Conservation (phyloP, 2,113 vertebrate genomes). For the Rhabdomys dilectus region DNA sequence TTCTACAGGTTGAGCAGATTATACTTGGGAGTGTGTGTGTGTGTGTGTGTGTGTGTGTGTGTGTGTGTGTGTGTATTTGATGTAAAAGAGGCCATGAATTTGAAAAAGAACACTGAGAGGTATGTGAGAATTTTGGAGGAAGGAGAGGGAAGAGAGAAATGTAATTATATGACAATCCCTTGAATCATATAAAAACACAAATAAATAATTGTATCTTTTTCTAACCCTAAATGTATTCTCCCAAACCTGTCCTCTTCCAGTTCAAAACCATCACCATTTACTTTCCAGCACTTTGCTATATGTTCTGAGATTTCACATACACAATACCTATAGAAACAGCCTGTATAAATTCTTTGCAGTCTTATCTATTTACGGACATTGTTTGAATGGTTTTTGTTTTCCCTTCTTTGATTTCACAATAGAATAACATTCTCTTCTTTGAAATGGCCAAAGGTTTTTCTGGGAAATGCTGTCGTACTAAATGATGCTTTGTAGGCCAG, state of each 20-base stretch:
- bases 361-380: background rate
- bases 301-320: background rate
- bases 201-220: background rate
- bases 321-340: background rate
- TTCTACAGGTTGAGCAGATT: background rate
- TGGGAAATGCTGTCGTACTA: background rate
- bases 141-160: background rate
- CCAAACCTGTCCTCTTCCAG: background rate
- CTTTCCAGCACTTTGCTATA: background rate
- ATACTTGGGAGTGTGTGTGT: no score
- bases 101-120: background rate
- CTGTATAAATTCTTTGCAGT: background rate
- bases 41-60: no score
- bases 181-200: no score
- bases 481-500: background rate
- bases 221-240: background rate
- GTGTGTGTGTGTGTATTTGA: no score
- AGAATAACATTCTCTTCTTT: background rate
- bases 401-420: background rate
- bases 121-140: background rate
- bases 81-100: background rate
- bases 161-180: background rate
- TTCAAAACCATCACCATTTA: background rate
- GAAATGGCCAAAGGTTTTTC: background rate
- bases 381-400: background rate